Conservation (phyloP, 2,113 vertebrate species). For the Tupaia chinensis region DNA sequence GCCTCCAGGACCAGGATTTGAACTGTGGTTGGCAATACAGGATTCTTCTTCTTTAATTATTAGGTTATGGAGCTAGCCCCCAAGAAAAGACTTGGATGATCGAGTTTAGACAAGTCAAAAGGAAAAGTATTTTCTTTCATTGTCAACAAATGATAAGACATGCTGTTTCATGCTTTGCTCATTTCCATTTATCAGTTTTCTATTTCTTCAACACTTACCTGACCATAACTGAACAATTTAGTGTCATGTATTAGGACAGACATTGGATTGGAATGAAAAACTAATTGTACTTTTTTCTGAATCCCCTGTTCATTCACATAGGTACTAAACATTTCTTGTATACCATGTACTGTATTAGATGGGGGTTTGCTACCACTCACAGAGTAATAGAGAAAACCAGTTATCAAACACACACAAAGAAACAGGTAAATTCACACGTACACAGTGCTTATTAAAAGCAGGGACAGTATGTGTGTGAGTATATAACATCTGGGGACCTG, state of each 20-base stretch:
- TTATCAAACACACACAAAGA: not conserved
- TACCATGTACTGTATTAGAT: not conserved
- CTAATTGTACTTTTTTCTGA: not conserved
- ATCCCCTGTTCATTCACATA: not conserved
- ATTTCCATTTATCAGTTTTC: not conserved
- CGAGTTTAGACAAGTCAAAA: not conserved
- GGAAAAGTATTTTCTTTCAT: slow-evolving; percentile 1
- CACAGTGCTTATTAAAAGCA: not conserved
- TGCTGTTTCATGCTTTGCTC: not conserved
- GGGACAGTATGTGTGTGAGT: not conserved
- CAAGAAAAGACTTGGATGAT: not conserved
- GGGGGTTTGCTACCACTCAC: not conserved
- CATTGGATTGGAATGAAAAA: not conserved
- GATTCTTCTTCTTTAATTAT: too few relatives aligned
- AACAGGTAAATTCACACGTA: not conserved
- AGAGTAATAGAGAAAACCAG: not conserved
- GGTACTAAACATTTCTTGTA: not conserved
- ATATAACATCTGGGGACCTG: not conserved
- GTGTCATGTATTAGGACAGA: not conserved
- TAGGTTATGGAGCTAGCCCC: too few relatives aligned
- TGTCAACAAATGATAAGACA: not conserved
- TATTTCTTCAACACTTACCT: not conserved
- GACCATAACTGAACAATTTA: not conserved
- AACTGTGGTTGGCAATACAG: too few relatives aligned
- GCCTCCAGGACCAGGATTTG: too few relatives aligned